A percentile compares a stretch with the other conserved stretches of the same genome.
These are phyloP conservation scores for Crematogaster levior DNA, from an alignment of 2,888 invertebrate species.

Conservation along the genomic window DNA sequence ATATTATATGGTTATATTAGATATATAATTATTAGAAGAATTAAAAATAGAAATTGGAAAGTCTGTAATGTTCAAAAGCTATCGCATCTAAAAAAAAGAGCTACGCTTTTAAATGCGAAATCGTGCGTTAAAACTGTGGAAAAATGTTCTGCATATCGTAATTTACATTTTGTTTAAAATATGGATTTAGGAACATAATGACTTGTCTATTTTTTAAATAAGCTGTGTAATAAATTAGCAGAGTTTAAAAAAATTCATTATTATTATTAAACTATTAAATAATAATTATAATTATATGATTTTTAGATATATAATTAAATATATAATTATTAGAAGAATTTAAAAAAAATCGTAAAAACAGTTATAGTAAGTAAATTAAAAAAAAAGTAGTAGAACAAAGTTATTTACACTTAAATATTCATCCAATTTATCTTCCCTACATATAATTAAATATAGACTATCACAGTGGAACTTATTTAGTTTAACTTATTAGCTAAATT, in stretches of 20 bases:
- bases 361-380: neutral
- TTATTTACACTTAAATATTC: neutral
- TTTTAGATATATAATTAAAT: too few species aligned
- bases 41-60: too few species aligned
- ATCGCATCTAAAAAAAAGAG: too few species aligned
- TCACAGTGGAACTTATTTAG: neutral
- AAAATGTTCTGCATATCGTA: neutral
- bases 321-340: too few species aligned
- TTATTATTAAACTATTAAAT: too few species aligned
- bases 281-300: neutral
- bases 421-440: neutral
- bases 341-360: too few species aligned
- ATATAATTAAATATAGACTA: neutral
- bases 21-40: too few species aligned
- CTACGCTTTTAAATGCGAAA: neutral
- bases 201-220: neutral
- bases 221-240: neutral
- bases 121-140: neutral
- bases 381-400: neutral
- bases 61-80: too few species aligned
- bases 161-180: neutral
- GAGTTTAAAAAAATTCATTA: neutral
- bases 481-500: neutral
- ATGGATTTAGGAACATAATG: neutral
- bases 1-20: too few species aligned